Evolutionary conservation across 1,140 invertebrate species (phyloP), one percentile per base, ranked within the genome.

Genomic region (Hyphantria cunea): DNA sequence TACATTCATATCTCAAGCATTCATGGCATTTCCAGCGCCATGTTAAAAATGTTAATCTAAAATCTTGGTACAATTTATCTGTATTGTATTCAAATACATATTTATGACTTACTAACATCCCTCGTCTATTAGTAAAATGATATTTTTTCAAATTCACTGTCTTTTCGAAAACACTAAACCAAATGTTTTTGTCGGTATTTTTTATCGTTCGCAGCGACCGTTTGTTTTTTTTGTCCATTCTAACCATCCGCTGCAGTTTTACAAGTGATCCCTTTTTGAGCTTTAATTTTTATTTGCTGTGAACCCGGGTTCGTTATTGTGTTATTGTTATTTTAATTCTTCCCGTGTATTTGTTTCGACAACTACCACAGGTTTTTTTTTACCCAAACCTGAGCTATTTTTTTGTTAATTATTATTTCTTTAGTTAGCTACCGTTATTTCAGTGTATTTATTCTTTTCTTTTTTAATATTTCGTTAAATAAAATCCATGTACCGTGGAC

Each of bases 181-280:
- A 52, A 42, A 64, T 25, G 56, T 74, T 74, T 73, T 74, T 74
- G 60, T 65, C n/a, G 50, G 11, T 41, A 60, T 60, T 64, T 67
- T 70, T 72, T 53, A 51, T 55, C 42, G 48, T 39, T 52, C 12
- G 51, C 10, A 54, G 17, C 55, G 48, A 66, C 31, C 34, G 53
- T 54, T 54, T 39, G 59, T 54, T 25, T 67, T 69, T 74, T 74
- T 65, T 68, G 45, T 25, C 17, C 51, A 53, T 64, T 51, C 44
- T 66, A 58, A 32, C 50, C 54, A 70, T 63, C 60, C 45, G 32
- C 39, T 31, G 25, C 52, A 68, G 41, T 69, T 74, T 74, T 71
- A 70, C 49, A 63, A 64, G 49, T 52, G 56, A 61, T 66, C 68
- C 68, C 51, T 66, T 66, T 56, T 66, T 32, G 13, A 7, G 37